These are phyloP conservation scores for Macroteleia sp. DNA, from an alignment of 2,888 invertebrate species.

Conservation along the genomic window DNA sequence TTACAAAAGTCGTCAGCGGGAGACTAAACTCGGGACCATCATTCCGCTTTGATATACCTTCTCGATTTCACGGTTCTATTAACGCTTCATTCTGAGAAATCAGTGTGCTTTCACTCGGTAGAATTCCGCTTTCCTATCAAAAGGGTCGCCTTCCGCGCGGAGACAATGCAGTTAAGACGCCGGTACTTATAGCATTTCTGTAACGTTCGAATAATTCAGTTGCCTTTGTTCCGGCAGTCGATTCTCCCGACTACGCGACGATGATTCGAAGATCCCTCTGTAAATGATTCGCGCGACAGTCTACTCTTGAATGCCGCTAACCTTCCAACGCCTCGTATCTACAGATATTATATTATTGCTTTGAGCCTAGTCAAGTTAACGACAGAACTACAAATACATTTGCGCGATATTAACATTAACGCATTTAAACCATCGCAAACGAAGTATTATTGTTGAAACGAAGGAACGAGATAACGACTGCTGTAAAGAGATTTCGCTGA, in stretches of 20 bases:
- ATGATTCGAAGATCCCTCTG: constrained; percentile 35
- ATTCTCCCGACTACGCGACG: constrained; percentile 3
- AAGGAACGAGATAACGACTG: constrained; percentile 15
- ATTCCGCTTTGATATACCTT: constrained; percentile 52
- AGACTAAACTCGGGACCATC: constrained; percentile 24
- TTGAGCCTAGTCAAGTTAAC: constrained; percentile 4
- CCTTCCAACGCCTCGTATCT: constrained; percentile 22
- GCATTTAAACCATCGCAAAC: neutral
- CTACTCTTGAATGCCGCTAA: constrained; percentile 44
- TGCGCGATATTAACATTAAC: constrained; percentile 17
- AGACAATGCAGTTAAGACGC: constrained; percentile 66
- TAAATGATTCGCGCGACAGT: constrained; percentile 53
- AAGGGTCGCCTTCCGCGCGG: constrained; percentile 57
- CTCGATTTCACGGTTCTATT: constrained; percentile 62
- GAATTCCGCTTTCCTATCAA: constrained; percentile 58
- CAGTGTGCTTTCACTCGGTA: constrained; percentile 60
- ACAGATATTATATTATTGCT: constrained; percentile 44
- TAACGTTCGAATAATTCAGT: constrained; percentile 62
- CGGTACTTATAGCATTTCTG: constrained; percentile 58
- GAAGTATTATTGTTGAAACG: constrained; percentile 20
- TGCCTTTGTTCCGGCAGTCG: constrained; percentile 54
- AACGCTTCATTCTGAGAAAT: constrained; percentile 58
- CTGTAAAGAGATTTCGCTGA: neutral
- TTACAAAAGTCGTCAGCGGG: constrained; percentile 25
- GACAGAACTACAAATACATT: constrained; percentile 34